These are phyloP conservation scores for Gopherus evgoodei DNA, from an alignment of 2,113 vertebrate genomes.

Conservation along the genomic window DNA sequence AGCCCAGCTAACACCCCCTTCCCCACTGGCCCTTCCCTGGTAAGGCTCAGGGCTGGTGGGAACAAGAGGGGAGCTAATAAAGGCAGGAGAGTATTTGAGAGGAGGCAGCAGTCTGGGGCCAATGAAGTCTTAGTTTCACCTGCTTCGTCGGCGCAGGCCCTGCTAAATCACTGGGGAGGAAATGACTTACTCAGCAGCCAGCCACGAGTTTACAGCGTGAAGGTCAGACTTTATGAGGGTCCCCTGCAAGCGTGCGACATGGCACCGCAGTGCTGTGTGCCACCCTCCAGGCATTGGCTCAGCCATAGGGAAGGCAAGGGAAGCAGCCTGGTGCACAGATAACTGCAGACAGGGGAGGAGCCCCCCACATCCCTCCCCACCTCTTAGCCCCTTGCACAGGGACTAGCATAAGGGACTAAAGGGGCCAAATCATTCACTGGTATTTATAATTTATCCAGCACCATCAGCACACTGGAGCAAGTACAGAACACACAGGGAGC, in stretches of 20 bases:
- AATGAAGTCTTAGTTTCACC: constrained; percentile 39
- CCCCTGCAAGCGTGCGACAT: neutral
- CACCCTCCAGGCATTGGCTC: neutral
- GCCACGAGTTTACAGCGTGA: neutral
- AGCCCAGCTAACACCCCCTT: neutral
- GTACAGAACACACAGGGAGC: neutral
- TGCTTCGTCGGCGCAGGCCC: neutral
- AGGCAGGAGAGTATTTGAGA: neutral
- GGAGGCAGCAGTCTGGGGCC: constrained; percentile 34
- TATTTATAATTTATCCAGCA: neutral
- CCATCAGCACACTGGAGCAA: rapidly evolving
- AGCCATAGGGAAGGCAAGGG: neutral
- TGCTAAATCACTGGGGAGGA: constrained; percentile 56
- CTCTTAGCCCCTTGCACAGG: neutral
- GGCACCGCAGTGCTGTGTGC: neutral
- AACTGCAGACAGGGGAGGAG: neutral
- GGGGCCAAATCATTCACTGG: neutral
- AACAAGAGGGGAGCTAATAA: neutral
- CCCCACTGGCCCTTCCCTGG: neutral
- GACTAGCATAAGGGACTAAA: neutral
- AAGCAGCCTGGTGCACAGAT: neutral
- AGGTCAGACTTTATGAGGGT: constrained; percentile 58
- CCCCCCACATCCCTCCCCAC: rapidly evolving
- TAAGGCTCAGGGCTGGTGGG: neutral
- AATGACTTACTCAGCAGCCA: constrained; percentile 49